These are phyloP conservation scores for Zophobas morio DNA, from an alignment of 1,140 invertebrate species.

Conservation along the genomic window DNA sequence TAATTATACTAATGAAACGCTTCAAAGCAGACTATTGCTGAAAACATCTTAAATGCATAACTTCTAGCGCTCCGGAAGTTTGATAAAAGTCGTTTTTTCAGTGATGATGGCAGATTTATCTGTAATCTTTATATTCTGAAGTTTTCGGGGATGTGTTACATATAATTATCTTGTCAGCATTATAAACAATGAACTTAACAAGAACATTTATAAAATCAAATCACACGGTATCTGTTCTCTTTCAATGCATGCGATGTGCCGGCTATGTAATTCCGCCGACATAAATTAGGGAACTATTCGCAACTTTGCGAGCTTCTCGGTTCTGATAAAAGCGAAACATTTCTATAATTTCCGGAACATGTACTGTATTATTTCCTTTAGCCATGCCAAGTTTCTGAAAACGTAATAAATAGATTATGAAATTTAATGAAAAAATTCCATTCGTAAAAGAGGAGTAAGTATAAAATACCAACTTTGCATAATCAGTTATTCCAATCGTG, in stretches of 20 bases:
- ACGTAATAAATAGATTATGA: conserved; percentile 34
- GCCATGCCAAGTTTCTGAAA: conserved; percentile 28
- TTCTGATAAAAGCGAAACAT: conserved; percentile 58
- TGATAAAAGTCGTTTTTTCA: conserved; percentile 21
- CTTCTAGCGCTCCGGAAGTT: background rate
- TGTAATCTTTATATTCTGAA: background rate
- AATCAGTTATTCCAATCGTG: conserved; percentile 25
- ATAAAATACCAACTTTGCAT: background rate
- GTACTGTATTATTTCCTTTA: conserved; percentile 58
- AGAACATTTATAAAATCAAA: conserved; percentile 41
- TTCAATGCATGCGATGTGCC: conserved; percentile 36
- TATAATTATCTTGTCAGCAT: conserved; percentile 31
- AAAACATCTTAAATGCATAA: too few species aligned
- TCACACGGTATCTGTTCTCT: conserved; percentile 36
- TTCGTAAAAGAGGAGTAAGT: background rate
- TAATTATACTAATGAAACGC: too few species aligned
- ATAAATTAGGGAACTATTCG: conserved; percentile 56
- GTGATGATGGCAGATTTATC: background rate
- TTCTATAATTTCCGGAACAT: conserved; percentile 59
- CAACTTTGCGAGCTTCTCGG: conserved; percentile 49
- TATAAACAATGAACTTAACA: conserved; percentile 14
- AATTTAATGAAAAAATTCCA: conserved; percentile 11
- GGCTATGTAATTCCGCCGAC: conserved; percentile 53
- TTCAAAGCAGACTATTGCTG: too few species aligned
- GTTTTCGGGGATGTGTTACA: conserved; percentile 27